Evolutionary conservation across 2,888 invertebrate species (phyloP).

Genomic region (Baccha elongata): DNA sequence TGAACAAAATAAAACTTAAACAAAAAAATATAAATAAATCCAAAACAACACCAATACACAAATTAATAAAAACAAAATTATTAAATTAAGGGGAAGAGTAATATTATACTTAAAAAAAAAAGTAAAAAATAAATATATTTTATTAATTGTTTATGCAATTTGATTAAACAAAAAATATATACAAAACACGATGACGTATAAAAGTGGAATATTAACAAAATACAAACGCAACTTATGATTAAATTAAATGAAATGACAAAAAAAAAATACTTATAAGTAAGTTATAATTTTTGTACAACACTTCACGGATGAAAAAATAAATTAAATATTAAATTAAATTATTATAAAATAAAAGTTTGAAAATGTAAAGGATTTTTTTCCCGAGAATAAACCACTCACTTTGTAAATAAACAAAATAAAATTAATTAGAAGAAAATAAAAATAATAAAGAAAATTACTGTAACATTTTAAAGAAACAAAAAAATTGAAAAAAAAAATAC

Average conservation of each 20-base stretch:
- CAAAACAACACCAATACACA: slow-evolving; percentile 59
- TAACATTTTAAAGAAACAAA: slow-evolving; percentile 43
- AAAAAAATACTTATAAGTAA: slow-evolving; percentile 41
- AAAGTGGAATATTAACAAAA: slow-evolving; percentile 43
- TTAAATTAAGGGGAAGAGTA: slow-evolving; percentile 44
- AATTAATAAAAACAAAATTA: slow-evolving; percentile 28
- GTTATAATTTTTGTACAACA: slow-evolving; percentile 70
- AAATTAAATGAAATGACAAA: slow-evolving; percentile 46
- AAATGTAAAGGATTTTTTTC: slow-evolving; percentile 15
- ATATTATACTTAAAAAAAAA: slow-evolving; percentile 51
- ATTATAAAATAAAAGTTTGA: slow-evolving; percentile 15
- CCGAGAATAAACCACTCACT: slow-evolving; percentile 18
- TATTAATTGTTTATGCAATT: slow-evolving; percentile 62
- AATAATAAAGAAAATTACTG: slow-evolving; percentile 24
- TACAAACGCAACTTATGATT: slow-evolving; percentile 68
- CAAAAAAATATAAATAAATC: slow-evolving; percentile 7
- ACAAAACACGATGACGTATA: slow-evolving; percentile 18
- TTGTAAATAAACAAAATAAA: slow-evolving; percentile 52
- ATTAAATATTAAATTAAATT: slow-evolving; percentile 8
- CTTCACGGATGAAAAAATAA: slow-evolving; percentile 48
- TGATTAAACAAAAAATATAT: slow-evolving; percentile 23
- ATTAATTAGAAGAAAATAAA: slow-evolving; percentile 21
- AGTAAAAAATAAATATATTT: slow-evolving; percentile 41
- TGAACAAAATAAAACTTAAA: slow-evolving; percentile 14
- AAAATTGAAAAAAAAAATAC: slow-evolving; percentile 10